Conservation (phyloP, 2,113 vertebrate species). For the Peromyscus californicus region DNA sequence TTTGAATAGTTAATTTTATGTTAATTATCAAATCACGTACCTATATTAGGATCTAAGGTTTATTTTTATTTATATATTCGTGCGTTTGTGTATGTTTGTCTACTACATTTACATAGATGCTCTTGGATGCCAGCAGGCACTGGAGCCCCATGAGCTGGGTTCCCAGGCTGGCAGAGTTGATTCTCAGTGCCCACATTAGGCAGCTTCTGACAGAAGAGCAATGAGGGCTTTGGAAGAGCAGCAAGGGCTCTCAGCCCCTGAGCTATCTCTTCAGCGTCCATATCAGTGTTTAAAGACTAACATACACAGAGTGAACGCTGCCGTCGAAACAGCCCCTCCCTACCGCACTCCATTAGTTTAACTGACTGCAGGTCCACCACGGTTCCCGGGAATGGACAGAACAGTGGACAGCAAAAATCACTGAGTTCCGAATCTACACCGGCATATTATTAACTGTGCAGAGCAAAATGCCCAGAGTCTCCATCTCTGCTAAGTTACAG, state of each 20-base stretch:
- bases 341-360: neutral
- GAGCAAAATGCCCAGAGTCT: neutral
- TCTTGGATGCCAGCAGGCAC: neutral
- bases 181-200: too few relatives aligned
- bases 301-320: neutral
- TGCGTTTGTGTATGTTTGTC: neutral
- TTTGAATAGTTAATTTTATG: slow-evolving; percentile 14
- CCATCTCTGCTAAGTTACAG: neutral
- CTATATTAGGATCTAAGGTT: neutral
- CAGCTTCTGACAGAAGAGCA: too few relatives aligned
- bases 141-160: neutral
- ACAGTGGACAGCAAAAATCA: neutral
- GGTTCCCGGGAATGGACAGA: neutral
- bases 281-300: neutral
- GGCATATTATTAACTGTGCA: neutral
- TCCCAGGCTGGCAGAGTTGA: too few relatives aligned
- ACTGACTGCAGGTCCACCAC: neutral
- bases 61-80: neutral
- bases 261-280: neutral
- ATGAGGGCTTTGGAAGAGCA: neutral
- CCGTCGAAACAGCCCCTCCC: neutral
- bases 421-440: neutral
- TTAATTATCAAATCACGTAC: neutral
- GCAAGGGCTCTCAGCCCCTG: neutral
- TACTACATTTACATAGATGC: neutral